A percentile compares a stretch with the other conserved stretches of the same genome.
These are phyloP conservation scores for Gymnocypris eckloni DNA, from an alignment of 2,797 vertebrate genomes.

Conservation along the genomic window DNA sequence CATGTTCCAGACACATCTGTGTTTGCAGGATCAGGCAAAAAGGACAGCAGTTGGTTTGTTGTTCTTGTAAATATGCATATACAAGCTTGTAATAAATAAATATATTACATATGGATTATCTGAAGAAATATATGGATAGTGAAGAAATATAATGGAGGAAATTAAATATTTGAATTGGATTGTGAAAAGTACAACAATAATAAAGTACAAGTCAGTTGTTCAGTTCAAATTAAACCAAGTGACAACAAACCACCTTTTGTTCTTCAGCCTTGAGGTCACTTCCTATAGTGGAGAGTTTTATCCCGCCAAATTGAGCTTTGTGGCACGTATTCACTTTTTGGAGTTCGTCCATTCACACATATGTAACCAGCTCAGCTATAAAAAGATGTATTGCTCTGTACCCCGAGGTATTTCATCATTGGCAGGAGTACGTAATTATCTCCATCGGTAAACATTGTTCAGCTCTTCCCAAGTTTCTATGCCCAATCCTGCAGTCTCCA, in stretches of 20 bases:
- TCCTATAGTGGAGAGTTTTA: constrained; percentile 52
- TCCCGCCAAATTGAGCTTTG: constrained; percentile 30
- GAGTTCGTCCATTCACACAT: constrained; percentile 50
- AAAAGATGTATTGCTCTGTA: constrained; percentile 60
- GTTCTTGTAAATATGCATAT: not conserved
- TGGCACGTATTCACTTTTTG: constrained; percentile 39
- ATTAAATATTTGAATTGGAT: not conserved
- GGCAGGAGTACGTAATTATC: constrained; percentile 59
- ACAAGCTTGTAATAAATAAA: not conserved
- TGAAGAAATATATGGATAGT: not conserved
- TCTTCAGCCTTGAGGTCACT: constrained; percentile 45
- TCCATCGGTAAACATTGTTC: constrained; percentile 62
- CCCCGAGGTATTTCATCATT: constrained; percentile 61
- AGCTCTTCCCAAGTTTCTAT: constrained; percentile 43
- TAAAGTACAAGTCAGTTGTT: not conserved
- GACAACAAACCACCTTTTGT: constrained; percentile 34
- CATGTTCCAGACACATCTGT: constrained; percentile 41
- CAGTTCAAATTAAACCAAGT: constrained; percentile 11
- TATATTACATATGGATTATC: not conserved
- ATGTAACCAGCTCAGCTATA: constrained; percentile 49
- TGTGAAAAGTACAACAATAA: not conserved
- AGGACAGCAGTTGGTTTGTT: constrained; percentile 6
- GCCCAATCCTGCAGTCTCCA: constrained; percentile 49
- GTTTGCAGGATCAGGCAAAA: not conserved
- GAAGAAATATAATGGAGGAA: not conserved